These are phyloP conservation scores for Ophioderma brevispina DNA, from an alignment of 35 echinoderm and acorn worm genomes.

Conservation along the genomic window DNA sequence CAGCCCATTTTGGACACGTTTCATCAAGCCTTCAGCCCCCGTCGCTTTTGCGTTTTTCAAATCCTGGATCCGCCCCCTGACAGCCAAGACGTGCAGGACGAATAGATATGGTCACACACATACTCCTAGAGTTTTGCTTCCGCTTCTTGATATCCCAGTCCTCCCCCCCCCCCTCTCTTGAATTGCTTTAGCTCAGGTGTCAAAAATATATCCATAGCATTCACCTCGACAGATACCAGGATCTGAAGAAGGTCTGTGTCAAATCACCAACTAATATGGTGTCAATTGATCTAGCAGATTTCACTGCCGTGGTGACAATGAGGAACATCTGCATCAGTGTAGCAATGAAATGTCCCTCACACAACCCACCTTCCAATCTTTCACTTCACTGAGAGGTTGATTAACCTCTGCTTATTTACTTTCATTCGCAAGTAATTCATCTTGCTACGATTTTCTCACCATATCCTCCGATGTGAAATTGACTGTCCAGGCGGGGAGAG, in stretches of 20 bases:
- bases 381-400: slow-evolving; percentile 30
- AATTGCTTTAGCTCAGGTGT: not conserved
- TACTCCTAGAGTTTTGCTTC: not conserved
- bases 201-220: not conserved
- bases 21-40: too few species aligned
- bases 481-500: too few species aligned
- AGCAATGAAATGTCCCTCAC: not conserved
- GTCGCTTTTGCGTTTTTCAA: too few species aligned
- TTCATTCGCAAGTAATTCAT: slow-evolving; percentile 58
- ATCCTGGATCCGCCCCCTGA: too few species aligned
- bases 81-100: not conserved
- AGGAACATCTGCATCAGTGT: not conserved
- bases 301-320: not conserved
- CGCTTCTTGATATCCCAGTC: not conserved
- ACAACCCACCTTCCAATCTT: not conserved
- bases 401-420: slow-evolving; percentile 65
- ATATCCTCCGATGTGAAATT: slow-evolving; percentile 30
- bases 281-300: not conserved
- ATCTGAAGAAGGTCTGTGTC: not conserved
- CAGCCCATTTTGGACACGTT: too few species aligned
- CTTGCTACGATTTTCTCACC: slow-evolving; percentile 27
- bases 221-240: not conserved
- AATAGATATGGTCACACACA: not conserved
- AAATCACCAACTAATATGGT: not conserved
- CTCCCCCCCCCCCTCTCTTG: not conserved